phyloP scores from a whole-genome alignment of 2,113 vertebrate species.

The Oryzias celebensis region DNA sequence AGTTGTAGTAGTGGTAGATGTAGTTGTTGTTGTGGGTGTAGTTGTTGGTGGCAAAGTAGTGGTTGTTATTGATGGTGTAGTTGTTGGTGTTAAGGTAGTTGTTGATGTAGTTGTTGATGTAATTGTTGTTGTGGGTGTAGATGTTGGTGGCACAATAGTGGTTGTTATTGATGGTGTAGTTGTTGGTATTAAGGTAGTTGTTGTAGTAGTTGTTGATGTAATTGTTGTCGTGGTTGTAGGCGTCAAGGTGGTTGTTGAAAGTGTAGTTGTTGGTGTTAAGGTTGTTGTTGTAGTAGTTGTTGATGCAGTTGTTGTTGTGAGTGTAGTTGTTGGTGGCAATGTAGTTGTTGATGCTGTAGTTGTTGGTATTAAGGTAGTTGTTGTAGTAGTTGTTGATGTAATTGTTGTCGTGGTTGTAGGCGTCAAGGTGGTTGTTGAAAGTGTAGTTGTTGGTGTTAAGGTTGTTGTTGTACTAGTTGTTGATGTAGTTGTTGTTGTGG shows the following conservation, averaged over 20 bases:
- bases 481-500: not conserved
- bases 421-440: not conserved
- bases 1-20: not conserved
- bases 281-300: too few relatives aligned
- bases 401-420: not conserved
- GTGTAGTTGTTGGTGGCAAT: not conserved
- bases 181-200: not conserved
- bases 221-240: not conserved
- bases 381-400: not conserved
- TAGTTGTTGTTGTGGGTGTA: not conserved
- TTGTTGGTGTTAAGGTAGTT: not conserved
- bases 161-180: not conserved
- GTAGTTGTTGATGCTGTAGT: not conserved
- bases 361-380: not conserved
- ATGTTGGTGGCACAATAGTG: not conserved
- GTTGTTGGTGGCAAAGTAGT: not conserved
- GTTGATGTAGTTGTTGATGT: not conserved
- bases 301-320: not conserved
- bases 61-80: not conserved
- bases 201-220: too few relatives aligned
- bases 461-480: not conserved
- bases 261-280: not conserved
- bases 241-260: not conserved
- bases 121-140: not conserved
- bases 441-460: not conserved